These are phyloP conservation scores for Oncorhynchus gorbuscha DNA, from an alignment of 2,113 vertebrate species.

Conservation along the genomic window DNA sequence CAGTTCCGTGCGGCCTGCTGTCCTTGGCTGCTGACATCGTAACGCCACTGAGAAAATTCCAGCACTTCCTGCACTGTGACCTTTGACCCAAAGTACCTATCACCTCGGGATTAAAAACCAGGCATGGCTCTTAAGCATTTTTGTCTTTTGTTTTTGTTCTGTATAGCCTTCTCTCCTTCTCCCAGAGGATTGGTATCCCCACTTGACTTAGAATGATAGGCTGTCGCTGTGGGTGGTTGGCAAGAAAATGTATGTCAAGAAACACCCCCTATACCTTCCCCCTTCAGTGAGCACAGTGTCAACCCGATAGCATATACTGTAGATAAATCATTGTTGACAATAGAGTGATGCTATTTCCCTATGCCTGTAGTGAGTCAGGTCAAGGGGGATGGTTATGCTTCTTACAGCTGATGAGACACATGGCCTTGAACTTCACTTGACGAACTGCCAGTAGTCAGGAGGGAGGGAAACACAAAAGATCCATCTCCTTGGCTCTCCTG, in stretches of 20 bases:
- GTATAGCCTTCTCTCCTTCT: conserved; percentile 31
- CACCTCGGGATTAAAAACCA: conserved; percentile 43
- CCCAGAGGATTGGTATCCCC: neutral
- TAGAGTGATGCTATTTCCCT: neutral
- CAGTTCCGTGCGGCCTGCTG: conserved; percentile 11
- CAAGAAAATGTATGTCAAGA: conserved; percentile 9
- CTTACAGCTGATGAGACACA: conserved; percentile 4
- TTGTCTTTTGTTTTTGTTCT: conserved; percentile 41
- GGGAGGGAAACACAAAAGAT: neutral
- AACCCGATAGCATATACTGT: conserved; percentile 22
- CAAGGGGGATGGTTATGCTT: neutral
- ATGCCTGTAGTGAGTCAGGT: conserved; percentile 11
- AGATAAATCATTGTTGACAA: neutral
- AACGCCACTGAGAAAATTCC: conserved; percentile 56
- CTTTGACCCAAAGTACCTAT: conserved; percentile 65
- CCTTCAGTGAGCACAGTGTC: conserved; percentile 16
- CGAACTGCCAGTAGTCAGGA: conserved; percentile 27
- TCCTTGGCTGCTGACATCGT: conserved; percentile 64
- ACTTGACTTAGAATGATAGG: neutral
- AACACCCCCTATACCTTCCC: neutral
- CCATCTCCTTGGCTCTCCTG: neutral
- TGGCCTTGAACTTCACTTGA: conserved; percentile 43
- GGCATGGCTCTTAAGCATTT: conserved; percentile 36
- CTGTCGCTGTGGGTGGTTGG: neutral
- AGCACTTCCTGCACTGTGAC: conserved; percentile 66